Evolutionary conservation across 1,140 invertebrate genomes (phyloP).

Genomic region (Epicauta chinensis): DNA sequence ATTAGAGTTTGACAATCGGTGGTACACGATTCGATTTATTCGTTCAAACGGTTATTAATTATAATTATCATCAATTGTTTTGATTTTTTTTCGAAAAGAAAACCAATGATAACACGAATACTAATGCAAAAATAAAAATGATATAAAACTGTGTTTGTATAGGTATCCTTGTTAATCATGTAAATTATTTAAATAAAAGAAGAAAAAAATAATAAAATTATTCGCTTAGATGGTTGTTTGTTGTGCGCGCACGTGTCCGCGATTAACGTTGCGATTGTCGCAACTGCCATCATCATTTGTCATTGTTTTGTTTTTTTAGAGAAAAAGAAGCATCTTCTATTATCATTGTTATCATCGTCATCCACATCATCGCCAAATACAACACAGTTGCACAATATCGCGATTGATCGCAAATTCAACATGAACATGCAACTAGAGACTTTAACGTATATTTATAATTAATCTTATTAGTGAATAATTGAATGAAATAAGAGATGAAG

Average conservation of each 20-base stretch:
- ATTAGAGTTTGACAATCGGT: conserved; percentile 13
- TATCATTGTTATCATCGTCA: not conserved
- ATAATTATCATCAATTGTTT: too few relatives aligned
- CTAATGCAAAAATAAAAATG: conserved; percentile 12
- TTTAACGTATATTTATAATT: not conserved
- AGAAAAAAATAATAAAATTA: conserved; percentile 24
- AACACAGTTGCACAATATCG: too few relatives aligned
- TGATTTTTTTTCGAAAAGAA: too few relatives aligned
- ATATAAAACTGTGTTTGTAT: conserved; percentile 31
- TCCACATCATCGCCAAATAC: too few relatives aligned
- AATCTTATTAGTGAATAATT: too few relatives aligned
- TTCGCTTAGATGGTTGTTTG: conserved; percentile 35
- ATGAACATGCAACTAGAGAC: not conserved
- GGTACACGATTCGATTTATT: conserved; percentile 17
- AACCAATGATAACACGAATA: conserved; percentile 9
- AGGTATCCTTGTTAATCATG: conserved; percentile 38
- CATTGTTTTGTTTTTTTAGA: not conserved
- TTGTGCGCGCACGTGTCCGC: conserved; percentile 26
- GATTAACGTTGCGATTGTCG: conserved; percentile 4
- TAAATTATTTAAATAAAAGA: conserved; percentile 31
- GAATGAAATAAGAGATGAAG: too few relatives aligned
- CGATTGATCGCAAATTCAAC: not conserved
- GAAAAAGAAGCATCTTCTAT: not conserved
- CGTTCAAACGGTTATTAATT: conserved; percentile 11
- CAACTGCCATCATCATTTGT: not conserved